These are phyloP conservation scores for Microcebus ravelobensis DNA, from an alignment of 2,113 vertebrate genomes.

Conservation along the genomic window DNA sequence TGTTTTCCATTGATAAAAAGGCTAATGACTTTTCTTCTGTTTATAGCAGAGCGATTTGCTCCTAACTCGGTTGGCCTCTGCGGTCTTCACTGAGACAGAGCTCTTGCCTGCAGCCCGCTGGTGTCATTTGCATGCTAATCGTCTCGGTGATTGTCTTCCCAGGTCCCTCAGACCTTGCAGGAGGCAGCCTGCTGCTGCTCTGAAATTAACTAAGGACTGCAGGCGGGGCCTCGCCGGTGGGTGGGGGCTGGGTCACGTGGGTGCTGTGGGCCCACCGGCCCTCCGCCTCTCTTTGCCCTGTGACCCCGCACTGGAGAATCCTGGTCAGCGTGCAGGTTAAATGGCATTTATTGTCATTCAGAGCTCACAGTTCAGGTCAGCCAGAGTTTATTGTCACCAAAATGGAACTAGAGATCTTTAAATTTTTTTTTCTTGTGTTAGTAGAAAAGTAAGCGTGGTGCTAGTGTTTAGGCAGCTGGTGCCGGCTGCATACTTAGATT, in stretches of 20 bases:
- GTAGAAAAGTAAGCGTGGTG: slow-evolving; percentile 21
- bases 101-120: slow-evolving; percentile 45
- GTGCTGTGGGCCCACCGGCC: slow-evolving; percentile 9
- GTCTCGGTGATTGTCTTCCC: slow-evolving; percentile 87
- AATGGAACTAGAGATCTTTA: neutral
- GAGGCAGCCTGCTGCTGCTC: slow-evolving; percentile 86
- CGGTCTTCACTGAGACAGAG: slow-evolving; percentile 41
- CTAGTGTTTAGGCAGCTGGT: slow-evolving; percentile 8
- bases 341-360: slow-evolving; percentile 10
- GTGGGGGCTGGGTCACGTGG: slow-evolving; percentile 67
- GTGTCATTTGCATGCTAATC: slow-evolving; percentile 81
- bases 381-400: slow-evolving; percentile 38
- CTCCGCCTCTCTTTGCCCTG: neutral
- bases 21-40: slow-evolving; percentile 72
- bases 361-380: neutral
- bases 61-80: slow-evolving; percentile 65
- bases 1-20: slow-evolving; percentile 75
- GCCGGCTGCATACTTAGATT: neutral
- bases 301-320: neutral
- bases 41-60: slow-evolving; percentile 74
- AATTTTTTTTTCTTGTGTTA: slow-evolving; percentile 7
- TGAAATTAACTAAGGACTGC: slow-evolving; percentile 86
- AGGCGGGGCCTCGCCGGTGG: slow-evolving; percentile 64
- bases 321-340: slow-evolving; percentile 59
- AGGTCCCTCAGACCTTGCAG: slow-evolving; percentile 78